phyloP scores from a whole-genome alignment of 2,888 invertebrate species.

The Aphrophora alni region DNA sequence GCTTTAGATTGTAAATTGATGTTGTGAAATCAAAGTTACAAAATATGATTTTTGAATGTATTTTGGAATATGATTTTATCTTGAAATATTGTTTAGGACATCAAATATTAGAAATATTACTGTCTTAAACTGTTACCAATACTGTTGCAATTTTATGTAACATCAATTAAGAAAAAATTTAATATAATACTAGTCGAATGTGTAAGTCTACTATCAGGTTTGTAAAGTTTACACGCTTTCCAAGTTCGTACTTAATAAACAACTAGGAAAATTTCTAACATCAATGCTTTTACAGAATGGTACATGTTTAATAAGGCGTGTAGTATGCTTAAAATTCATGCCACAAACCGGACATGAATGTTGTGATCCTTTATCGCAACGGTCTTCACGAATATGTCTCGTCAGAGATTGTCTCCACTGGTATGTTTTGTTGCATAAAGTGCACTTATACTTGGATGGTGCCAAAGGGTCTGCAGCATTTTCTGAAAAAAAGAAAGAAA shows the following conservation, averaged over 20 bases:
- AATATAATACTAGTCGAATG: not conserved
- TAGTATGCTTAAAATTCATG: constrained; percentile 55
- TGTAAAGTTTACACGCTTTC: not conserved
- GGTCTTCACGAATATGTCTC: constrained; percentile 58
- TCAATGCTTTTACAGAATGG: constrained; percentile 40
- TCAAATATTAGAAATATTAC: no score
- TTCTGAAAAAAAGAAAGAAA: not conserved
- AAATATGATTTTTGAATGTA: no score
- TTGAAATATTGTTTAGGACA: no score
- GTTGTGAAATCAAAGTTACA: no score
- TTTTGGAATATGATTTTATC: no score
- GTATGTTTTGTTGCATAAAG: constrained; percentile 78
- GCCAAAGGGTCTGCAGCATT: constrained; percentile 7
- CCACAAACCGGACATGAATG: constrained; percentile 69
- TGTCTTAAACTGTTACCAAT: no score
- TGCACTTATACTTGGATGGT: constrained; percentile 41
- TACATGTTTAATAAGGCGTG: constrained; percentile 47
- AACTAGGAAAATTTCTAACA: constrained; percentile 1
- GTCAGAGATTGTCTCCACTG: constrained; percentile 61
- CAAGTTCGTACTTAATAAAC: not conserved
- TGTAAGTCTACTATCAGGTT: not conserved
- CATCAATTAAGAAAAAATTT: no score
- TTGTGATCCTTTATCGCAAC: constrained; percentile 68
- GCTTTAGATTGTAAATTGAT: no score
- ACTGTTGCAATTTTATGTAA: no score